Percentiles rank a stretch among this genome's conserved stretches.
These are phyloP conservation scores for Meteorus cinctellus DNA, from an alignment of 2,888 invertebrate genomes.

Conservation along the genomic window DNA sequence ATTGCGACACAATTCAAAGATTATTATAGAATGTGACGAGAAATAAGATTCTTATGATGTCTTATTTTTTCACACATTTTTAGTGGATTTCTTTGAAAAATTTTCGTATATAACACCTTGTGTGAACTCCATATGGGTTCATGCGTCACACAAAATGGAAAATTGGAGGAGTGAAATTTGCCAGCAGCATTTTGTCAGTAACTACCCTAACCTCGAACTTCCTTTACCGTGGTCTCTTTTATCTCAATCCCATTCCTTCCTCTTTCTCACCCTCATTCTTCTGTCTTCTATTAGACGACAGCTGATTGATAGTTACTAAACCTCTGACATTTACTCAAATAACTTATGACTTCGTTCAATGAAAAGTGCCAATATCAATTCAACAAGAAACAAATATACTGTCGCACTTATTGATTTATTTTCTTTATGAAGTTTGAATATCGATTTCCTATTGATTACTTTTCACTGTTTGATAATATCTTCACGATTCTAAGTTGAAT, in stretches of 20 bases:
- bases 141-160: neutral
- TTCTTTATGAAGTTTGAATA: neutral
- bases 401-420: neutral
- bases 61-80: too few relatives aligned
- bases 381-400: neutral
- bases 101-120: too few relatives aligned
- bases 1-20: too few relatives aligned
- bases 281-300: neutral
- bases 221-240: neutral
- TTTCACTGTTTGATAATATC: neutral
- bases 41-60: too few relatives aligned
- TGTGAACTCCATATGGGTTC: neutral
- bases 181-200: neutral
- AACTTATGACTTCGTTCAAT: neutral
- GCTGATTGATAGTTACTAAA: slow-evolving; percentile 14
- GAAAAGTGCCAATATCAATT: neutral
- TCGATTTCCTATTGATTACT: slow-evolving; percentile 6
- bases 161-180: neutral
- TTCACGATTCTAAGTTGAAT: neutral
- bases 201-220: slow-evolving; percentile 29
- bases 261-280: neutral
- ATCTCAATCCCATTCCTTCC: too few relatives aligned
- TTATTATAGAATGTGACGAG: too few relatives aligned
- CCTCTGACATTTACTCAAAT: neutral
- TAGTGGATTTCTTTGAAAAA: too few relatives aligned